These are phyloP conservation scores for Astreopora myriophthalma DNA, from an alignment of 64 coral and sea anemone species.

Conservation along the genomic window DNA sequence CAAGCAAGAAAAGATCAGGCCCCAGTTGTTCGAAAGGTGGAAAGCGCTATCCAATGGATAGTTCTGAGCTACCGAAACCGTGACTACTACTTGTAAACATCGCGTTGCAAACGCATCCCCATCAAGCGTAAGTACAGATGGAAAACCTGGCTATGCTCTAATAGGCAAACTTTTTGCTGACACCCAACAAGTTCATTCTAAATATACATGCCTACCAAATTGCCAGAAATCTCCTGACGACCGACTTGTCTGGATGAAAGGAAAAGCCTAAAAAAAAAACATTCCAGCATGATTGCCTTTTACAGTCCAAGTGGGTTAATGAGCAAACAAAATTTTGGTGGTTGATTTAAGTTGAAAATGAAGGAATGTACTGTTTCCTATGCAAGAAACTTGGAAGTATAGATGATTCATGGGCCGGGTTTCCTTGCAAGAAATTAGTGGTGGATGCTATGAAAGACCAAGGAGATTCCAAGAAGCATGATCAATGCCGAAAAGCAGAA, in stretches of 20 bases:
- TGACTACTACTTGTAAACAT: neutral
- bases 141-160: neutral
- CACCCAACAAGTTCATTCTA: neutral
- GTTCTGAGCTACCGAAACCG: neutral
- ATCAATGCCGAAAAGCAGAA: constrained; percentile 44
- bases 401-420: constrained; percentile 33
- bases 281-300: too few species aligned
- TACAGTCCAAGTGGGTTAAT: too few species aligned
- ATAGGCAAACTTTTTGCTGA: constrained; percentile 4
- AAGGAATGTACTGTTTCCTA: too few species aligned
- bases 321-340: too few species aligned
- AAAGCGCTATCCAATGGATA: too few species aligned
- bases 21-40: too few species aligned
- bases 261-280: too few species aligned
- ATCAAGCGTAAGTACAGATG: neutral
- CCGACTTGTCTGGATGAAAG: too few species aligned
- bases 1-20: too few species aligned
- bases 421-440: constrained; percentile 51
- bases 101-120: neutral
- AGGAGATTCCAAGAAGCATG: constrained; percentile 15
- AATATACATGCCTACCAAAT: constrained; percentile 1
- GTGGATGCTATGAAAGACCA: constrained; percentile 39
- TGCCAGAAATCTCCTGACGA: too few species aligned
- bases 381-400: constrained; percentile 25
- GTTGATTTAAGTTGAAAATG: too few species aligned